phyloP scores from a whole-genome alignment of 2,888 invertebrate species.

The Andrena haemorrhoa region DNA sequence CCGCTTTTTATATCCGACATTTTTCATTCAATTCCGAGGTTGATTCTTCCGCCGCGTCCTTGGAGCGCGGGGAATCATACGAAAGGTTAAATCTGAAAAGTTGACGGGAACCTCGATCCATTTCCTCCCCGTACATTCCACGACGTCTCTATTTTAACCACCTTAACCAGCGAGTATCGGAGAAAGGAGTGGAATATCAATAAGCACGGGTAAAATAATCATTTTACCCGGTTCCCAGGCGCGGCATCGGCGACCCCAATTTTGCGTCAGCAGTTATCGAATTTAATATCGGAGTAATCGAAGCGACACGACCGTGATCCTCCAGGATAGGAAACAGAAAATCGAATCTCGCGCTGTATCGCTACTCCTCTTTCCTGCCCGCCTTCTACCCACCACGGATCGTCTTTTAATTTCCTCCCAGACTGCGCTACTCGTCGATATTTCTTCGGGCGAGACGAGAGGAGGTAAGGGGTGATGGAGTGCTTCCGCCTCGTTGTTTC shows the following conservation, averaged over 20 bases:
- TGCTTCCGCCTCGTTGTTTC: neutral
- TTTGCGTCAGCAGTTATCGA: slow-evolving; percentile 29
- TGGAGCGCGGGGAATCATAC: too few species aligned
- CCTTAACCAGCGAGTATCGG: neutral
- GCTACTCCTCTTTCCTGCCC: neutral
- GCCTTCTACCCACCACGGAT: neutral
- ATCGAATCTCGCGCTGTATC: slow-evolving; percentile 25
- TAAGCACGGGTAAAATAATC: slow-evolving; percentile 25
- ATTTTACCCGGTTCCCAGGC: neutral
- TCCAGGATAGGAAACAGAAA: slow-evolving; percentile 18
- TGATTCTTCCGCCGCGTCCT: neutral
- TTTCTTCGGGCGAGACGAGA: slow-evolving; percentile 18
- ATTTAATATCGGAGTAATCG: slow-evolving; percentile 54
- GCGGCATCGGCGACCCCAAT: neutral
- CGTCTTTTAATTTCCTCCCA: slow-evolving; percentile 38
- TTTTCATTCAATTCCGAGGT: slow-evolving; percentile 11
- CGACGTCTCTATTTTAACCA: too few species aligned
- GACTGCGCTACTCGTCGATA: neutral
- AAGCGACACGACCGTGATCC: neutral
- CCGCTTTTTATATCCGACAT: neutral
- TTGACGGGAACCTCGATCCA: too few species aligned
- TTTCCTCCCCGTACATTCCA: too few species aligned
- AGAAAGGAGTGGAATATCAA: slow-evolving; percentile 9
- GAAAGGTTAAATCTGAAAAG: too few species aligned
- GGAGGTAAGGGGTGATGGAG: neutral